Conservation (phyloP, 2,113 vertebrate species). For the human (Homo sapiens) region DNA sequence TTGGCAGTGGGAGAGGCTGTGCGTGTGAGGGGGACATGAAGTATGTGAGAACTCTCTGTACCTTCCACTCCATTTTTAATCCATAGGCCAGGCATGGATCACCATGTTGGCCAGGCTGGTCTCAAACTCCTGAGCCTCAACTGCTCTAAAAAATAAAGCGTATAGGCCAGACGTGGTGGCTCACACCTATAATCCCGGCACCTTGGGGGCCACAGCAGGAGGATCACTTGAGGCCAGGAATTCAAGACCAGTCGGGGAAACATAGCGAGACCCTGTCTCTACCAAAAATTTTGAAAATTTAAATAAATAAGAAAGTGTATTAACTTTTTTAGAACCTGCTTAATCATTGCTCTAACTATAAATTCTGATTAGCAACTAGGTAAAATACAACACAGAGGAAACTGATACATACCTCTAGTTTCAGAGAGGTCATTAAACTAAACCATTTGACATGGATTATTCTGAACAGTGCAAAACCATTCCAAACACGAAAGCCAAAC, state of each 20-base stretch:
- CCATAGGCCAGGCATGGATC: too few species aligned
- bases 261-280: too few species aligned
- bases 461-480: background rate
- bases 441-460: background rate
- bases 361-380: background rate
- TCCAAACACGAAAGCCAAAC: background rate
- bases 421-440: constrained; percentile 18
- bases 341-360: background rate
- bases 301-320: background rate
- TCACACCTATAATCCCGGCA: too few species aligned
- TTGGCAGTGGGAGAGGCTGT: background rate
- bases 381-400: background rate
- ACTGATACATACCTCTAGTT: background rate
- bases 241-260: too few species aligned
- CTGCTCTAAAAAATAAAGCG: background rate
- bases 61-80: background rate
- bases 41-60: background rate
- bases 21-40: background rate
- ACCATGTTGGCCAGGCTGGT: too few species aligned
- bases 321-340: background rate
- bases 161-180: too few species aligned
- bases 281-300: too few species aligned
- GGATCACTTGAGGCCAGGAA: too few species aligned
- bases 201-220: too few species aligned
- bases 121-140: background rate